Base-by-base conservation (phyloP, 2,888 invertebrate species). In the Drosophila picticornis region DNA sequence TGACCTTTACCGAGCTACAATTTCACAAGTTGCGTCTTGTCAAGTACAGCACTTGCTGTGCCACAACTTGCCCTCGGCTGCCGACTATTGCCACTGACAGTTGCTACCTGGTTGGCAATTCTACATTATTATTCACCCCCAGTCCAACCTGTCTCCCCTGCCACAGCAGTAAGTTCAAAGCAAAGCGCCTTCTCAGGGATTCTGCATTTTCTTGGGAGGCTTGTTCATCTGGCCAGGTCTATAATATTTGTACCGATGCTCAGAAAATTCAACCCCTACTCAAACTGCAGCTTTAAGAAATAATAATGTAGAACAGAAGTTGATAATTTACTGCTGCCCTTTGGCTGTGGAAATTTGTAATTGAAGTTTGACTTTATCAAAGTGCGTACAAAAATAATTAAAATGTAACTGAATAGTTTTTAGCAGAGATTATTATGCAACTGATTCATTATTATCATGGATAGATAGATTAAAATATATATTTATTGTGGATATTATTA, bases 131-230 rank as follows among this genome's bases (percentile, higher is more conserved):
- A 34, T 34, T 13, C 11, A 1, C 13, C 34, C 13, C 34, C 59
- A 36, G 55, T 16, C 31, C 32, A 32, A 3, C 1, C 29, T 0
- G 6, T 0, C 16, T 6, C 2, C 13, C 27, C 29, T 59, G 53
- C 65, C 48, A 38, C 34, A 38, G 61, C 60, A 51, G 46, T 60
- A 53, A 52, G 40, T 66, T 72, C 72, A 73, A 72, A 72, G 58
- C 51, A 31, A 38, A 58, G 6, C 38, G 22, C 13, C 40, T 57
- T 53, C 27, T 52, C 4, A 16, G 38, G 4, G 4, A 1, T 22
- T 34, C 25, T 16, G 22, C 34, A 48, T 9, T 27, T 43, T 40
- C 16, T 22, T 57, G 29, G 31, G 11, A 22, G 57, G 43, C 22
- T 11, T 43, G 22, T 43, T 13, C 16, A 5, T 7, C 16, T 1